Base-by-base conservation (phyloP, 2,797 vertebrate species). In the Sebastes minor region DNA sequence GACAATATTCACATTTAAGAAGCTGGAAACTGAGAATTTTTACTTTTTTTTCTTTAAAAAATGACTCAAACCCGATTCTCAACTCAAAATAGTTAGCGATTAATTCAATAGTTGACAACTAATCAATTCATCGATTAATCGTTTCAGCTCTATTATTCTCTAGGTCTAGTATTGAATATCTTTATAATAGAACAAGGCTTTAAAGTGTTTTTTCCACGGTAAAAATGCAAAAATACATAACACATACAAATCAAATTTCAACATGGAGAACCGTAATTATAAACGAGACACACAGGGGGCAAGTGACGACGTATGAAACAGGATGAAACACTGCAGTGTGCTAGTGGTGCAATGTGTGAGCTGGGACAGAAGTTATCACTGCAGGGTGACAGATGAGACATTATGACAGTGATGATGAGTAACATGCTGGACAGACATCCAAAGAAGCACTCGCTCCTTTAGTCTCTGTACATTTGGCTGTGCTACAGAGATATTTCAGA, bases 381-480 rank as follows among this genome's bases (percentile, higher is more conserved):
- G 78, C 38, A 53, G 72, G 72, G 49, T 67, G 68, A 53, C 28
- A 12, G 8, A 82, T 53, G 49, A 49, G 53, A 82, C 38, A 16
- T 13, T 2, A 72, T 62, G 72, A 81, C 53, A 38, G 49, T 53
- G 75, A 82, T 53, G 75, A 82, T 73, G 64, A 78, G 61, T 66
- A 35, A 84, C 60, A 61, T 13, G 20, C 23, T 11, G 55, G 38
- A 86, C 73, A 77, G 49, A 65, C 61, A 49, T 52, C 25, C 62
- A 73, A 61, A 75, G 64, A 80, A 55, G 61, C 76, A 66, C 78
- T 81, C 57, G 3, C 60, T 74, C 42, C 67, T 82, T 79, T 53
- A 38, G 64, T 27, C 69, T 66, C 74, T 85, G 68, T 60, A 65
- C 55, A 81, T 85, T 81, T 86, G 66, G 28, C 32, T 49, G 46